Percentiles rank a stretch among this genome's conserved stretches.
Evolutionary conservation across 1,140 invertebrate species (phyloP).

Genomic region (Neuroterus valhalla): DNA sequence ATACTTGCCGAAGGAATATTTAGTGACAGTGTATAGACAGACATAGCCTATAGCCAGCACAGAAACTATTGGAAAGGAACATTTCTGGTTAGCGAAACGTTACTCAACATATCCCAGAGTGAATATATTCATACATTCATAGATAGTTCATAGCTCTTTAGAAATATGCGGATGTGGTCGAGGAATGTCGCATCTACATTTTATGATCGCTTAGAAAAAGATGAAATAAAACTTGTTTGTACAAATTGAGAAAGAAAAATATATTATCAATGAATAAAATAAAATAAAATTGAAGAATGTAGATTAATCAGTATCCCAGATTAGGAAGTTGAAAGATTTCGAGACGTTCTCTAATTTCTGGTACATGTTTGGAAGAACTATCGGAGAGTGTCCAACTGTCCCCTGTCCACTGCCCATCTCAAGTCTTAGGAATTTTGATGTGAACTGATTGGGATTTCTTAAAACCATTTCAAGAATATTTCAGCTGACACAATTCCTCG

Average conservation of each 20-base stretch:
- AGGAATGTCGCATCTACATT: neutral
- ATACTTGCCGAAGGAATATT: conserved; percentile 15
- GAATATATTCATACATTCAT: conserved; percentile 18
- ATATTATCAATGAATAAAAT: no score
- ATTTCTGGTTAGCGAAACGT: conserved; percentile 20
- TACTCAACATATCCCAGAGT: conserved; percentile 1
- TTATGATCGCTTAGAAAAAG: neutral
- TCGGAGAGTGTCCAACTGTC: no score
- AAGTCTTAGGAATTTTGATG: no score
- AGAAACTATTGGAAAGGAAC: conserved; percentile 19
- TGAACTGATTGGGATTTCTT: no score
- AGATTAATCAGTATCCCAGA: no score
- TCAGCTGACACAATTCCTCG: no score
- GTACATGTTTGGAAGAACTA: no score
- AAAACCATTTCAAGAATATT: no score
- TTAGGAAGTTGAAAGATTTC: no score
- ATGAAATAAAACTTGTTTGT: neutral
- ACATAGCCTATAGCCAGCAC: neutral
- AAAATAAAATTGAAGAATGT: no score
- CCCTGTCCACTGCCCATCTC: no score
- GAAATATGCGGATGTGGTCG: conserved; percentile 7
- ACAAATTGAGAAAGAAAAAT: neutral
- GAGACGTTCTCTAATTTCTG: no score
- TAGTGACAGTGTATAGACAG: conserved; percentile 6
- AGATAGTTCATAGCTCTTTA: neutral